phyloP scores from a whole-genome alignment of 2,113 vertebrate species.

The Danio rerio region DNA sequence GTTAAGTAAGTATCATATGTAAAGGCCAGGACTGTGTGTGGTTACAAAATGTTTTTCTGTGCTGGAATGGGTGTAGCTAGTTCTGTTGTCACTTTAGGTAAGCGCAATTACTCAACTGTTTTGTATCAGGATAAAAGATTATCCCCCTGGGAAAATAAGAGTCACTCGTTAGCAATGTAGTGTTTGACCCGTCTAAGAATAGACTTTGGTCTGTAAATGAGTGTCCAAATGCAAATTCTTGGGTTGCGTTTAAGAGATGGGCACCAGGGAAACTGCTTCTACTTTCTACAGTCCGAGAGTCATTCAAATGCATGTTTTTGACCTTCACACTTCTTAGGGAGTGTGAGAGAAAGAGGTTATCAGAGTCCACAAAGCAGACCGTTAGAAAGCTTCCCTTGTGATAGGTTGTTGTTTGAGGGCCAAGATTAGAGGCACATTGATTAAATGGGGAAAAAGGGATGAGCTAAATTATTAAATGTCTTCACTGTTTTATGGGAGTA shows the following conservation, averaged over 20 bases:
- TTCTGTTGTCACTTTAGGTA: background rate
- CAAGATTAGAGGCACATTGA: background rate
- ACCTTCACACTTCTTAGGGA: conserved; percentile 13
- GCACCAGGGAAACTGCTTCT: background rate
- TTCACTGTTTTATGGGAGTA: background rate
- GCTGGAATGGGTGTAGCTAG: conserved; percentile 1
- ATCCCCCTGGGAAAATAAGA: background rate
- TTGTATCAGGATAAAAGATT: conserved; percentile 18
- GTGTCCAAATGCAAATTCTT: background rate
- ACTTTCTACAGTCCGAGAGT: background rate
- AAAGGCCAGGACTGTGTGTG: background rate
- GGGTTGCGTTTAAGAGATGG: background rate
- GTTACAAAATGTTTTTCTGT: background rate
- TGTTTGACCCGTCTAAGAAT: background rate
- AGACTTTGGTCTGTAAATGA: background rate
- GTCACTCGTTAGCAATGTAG: background rate
- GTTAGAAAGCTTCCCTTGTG: background rate
- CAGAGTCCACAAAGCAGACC: background rate
- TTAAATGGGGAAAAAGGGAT: background rate
- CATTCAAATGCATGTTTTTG: background rate
- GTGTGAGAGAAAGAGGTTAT: conserved; percentile 1
- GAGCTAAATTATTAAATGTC: background rate
- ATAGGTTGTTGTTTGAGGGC: background rate
- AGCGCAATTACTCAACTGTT: conserved; percentile 30
- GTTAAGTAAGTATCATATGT: background rate